Percentiles rank a stretch among this genome's conserved stretches.
These are phyloP conservation scores for Oceanodroma tethys DNA, from an alignment of 2,113 vertebrate genomes.

Conservation along the genomic window DNA sequence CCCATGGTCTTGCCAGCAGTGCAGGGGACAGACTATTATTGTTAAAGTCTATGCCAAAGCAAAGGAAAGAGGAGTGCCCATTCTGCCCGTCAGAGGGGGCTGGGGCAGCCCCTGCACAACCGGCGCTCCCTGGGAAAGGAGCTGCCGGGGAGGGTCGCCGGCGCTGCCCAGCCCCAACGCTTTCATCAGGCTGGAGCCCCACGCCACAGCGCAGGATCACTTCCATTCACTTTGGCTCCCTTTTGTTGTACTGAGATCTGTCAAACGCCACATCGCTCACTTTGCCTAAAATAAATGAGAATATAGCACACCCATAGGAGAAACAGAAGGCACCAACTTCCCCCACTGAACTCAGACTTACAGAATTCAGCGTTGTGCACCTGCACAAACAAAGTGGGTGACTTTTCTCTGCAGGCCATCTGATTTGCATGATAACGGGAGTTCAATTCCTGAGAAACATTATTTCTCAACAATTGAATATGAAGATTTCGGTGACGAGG, in stretches of 20 bases:
- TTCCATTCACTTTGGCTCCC: neutral
- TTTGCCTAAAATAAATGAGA: neutral
- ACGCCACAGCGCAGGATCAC: rapidly evolving
- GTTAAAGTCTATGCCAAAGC: neutral
- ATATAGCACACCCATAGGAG: neutral
- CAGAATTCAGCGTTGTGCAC: neutral
- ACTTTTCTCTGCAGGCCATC: neutral
- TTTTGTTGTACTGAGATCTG: neutral
- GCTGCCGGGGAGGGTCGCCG: rapidly evolving
- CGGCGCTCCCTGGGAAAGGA: neutral
- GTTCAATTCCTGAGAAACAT: neutral
- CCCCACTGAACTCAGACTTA: neutral
- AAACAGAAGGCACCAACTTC: neutral
- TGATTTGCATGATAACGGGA: neutral
- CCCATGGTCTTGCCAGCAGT: neutral
- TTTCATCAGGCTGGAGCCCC: neutral
- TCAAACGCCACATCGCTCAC: neutral
- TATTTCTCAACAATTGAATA: neutral
- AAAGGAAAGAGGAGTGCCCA: neutral
- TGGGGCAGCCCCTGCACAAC: neutral
- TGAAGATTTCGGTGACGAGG: neutral
- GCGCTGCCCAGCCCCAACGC: neutral
- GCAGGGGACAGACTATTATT: neutral
- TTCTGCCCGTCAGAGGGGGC: neutral
- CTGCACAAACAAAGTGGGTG: neutral